Percentiles rank a stretch among this genome's conserved stretches.
phyloP scores from a whole-genome alignment of 1,140 invertebrate species.

The Hylaeus anthracinus region DNA sequence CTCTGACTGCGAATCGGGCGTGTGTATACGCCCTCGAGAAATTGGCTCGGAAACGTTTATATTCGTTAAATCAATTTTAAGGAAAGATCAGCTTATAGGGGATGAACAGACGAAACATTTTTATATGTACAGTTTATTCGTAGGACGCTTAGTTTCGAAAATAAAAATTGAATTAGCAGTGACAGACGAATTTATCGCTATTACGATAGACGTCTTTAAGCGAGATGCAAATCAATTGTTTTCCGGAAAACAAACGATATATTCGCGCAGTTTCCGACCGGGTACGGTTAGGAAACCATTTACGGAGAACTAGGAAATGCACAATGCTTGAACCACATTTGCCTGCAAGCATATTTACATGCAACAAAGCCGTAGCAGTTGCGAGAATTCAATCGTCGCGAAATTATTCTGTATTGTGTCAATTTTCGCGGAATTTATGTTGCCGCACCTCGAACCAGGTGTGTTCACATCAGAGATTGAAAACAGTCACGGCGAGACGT shows the following conservation, averaged over 20 bases:
- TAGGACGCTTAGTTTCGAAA: too few species aligned
- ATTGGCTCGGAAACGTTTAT: too few species aligned
- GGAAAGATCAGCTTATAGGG: too few species aligned
- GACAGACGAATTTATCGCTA: background rate
- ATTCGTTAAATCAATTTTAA: too few species aligned
- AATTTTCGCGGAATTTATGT: constrained; percentile 27
- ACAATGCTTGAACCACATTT: background rate
- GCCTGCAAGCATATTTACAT: background rate
- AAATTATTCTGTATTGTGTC: constrained; percentile 14
- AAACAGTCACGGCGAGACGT: too few species aligned
- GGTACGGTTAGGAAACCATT: background rate
- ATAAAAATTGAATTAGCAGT: too few species aligned
- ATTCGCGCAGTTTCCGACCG: background rate
- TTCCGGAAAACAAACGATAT: background rate
- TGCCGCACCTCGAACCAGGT: background rate
- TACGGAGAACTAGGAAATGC: too few species aligned
- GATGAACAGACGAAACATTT: too few species aligned
- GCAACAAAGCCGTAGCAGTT: background rate
- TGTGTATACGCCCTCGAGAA: too few species aligned
- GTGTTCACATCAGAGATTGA: background rate
- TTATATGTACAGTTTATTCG: too few species aligned
- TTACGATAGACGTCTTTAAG: background rate
- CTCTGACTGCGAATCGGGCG: too few species aligned
- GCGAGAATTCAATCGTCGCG: background rate
- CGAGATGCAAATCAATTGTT: background rate